Percentiles rank a stretch among this genome's conserved stretches.
These are phyloP conservation scores for Glyptemys insculpta DNA, from an alignment of 2,797 vertebrate genomes.

Conservation along the genomic window DNA sequence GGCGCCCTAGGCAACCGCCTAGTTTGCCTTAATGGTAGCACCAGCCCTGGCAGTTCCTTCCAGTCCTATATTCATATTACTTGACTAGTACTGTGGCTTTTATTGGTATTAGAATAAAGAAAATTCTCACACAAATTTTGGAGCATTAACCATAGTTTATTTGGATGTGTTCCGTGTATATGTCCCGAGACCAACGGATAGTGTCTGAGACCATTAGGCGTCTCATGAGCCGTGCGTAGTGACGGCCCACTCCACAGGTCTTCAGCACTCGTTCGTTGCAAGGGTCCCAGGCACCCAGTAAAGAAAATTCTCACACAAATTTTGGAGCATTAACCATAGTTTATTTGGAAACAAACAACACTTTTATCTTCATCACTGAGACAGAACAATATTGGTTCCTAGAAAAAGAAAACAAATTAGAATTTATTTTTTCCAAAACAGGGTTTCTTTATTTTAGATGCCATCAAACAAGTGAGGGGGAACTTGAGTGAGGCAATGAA, in stretches of 20 bases:
- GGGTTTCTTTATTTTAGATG: not conserved
- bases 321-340: not conserved
- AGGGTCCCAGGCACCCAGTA: too few relatives aligned
- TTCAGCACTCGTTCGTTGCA: too few relatives aligned
- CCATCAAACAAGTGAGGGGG: not conserved
- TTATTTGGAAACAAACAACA: constrained; percentile 70
- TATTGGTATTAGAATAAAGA: not conserved
- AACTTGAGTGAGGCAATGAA: not conserved
- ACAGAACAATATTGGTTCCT: constrained; percentile 39
- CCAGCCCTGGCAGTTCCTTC: not conserved
- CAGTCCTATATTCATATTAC: not conserved
- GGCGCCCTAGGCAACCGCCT: too few relatives aligned
- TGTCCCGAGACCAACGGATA: too few relatives aligned
- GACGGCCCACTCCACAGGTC: too few relatives aligned
- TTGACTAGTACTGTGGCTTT: not conserved
- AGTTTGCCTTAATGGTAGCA: too few relatives aligned
- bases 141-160: constrained; percentile 40
- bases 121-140: not conserved
- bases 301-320: not conserved
- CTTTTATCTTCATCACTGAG: constrained; percentile 45
- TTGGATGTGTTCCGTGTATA: too few relatives aligned
- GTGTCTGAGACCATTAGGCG: too few relatives aligned
- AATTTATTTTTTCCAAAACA: not conserved
- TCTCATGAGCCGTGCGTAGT: too few relatives aligned
- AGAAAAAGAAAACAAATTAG: constrained; percentile 58